Evolutionary conservation across 2,113 vertebrate genomes (phyloP).

Genomic region (Sceloporus undulatus): DNA sequence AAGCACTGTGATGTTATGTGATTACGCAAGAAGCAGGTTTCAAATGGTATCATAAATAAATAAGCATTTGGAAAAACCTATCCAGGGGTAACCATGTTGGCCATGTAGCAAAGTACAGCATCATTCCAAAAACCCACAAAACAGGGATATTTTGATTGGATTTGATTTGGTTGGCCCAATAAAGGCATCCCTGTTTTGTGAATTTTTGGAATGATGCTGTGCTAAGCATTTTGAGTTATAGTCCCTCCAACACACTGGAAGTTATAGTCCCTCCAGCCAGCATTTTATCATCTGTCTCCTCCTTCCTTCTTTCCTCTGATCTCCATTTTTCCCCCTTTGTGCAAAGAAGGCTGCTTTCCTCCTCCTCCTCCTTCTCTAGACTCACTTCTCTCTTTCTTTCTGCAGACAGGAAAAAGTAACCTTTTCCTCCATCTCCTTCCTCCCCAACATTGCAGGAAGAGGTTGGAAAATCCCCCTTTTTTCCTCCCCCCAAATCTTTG

Average conservation of each 20-base stretch:
- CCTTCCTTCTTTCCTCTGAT: background rate
- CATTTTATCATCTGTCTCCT: background rate
- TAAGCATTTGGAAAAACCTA: background rate
- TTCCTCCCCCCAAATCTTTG: background rate
- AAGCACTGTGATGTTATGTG: no score
- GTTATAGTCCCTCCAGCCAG: background rate
- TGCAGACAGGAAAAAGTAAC: background rate
- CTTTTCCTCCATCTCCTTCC: no score
- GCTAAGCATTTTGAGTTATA: no score
- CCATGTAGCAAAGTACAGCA: no score
- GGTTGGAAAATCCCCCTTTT: background rate
- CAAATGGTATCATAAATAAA: background rate
- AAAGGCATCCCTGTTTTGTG: background rate
- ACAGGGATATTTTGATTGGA: background rate
- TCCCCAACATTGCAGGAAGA: background rate
- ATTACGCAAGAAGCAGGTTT: no score
- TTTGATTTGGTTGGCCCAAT: background rate
- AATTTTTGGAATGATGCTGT: no score
- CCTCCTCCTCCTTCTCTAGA: background rate
- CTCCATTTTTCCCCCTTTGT: conserved; percentile 8
- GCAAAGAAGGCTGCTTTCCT: background rate
- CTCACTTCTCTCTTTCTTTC: no score
- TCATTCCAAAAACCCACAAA: background rate
- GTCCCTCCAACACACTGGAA: background rate
- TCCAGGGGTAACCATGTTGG: no score